These are phyloP conservation scores for Synaphobranchus kaupii DNA, from an alignment of 2,797 vertebrate species.

Conservation along the genomic window DNA sequence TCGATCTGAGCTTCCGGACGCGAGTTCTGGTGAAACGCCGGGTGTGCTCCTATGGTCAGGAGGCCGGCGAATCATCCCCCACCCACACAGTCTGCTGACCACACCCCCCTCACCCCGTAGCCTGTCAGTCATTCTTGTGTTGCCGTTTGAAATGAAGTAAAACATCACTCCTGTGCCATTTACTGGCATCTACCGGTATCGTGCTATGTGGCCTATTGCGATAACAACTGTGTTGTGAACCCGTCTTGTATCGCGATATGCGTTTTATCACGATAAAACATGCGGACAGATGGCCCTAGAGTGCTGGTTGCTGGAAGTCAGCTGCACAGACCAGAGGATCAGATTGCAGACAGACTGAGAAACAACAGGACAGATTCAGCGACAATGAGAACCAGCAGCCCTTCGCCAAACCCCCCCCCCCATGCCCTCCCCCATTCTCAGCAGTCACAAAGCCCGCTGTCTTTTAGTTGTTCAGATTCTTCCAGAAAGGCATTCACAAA, in stretches of 20 bases:
- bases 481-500: background rate
- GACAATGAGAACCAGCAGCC: background rate
- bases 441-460: conserved; percentile 58
- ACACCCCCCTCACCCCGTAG: background rate
- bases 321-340: background rate
- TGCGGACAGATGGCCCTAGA: background rate
- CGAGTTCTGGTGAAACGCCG: background rate
- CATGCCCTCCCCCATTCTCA: conserved; percentile 45
- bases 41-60: no score
- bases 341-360: background rate
- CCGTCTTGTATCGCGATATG: background rate
- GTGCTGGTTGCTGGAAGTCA: no score
- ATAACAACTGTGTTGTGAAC: background rate
- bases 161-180: background rate
- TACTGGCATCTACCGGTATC: background rate
- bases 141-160: background rate
- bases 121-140: background rate
- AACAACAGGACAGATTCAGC: background rate
- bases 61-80: background rate
- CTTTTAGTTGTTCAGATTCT: conserved; percentile 43
- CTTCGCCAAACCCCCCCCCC: background rate
- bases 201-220: background rate
- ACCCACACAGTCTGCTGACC: background rate
- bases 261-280: background rate
- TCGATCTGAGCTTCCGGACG: background rate